These are phyloP conservation scores for Karalla daura DNA, from an alignment of 2,797 vertebrate genomes.

Conservation along the genomic window DNA sequence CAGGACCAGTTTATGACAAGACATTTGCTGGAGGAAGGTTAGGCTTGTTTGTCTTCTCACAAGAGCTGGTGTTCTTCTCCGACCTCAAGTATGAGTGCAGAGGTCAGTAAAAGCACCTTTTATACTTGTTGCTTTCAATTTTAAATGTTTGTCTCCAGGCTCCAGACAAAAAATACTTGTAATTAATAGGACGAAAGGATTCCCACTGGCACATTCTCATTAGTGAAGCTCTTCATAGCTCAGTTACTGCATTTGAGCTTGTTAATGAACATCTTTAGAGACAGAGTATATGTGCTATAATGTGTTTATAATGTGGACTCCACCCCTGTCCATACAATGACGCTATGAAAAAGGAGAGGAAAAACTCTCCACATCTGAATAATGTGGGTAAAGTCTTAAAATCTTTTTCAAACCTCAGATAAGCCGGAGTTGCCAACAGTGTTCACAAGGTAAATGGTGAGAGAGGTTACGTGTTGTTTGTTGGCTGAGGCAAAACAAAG, in stretches of 20 bases:
- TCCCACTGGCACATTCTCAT: neutral
- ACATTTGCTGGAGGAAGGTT: slow-evolving; percentile 95
- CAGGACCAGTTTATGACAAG: slow-evolving; percentile 94
- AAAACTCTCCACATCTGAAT: slow-evolving; percentile 25
- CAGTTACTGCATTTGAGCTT: neutral
- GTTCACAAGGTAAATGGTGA: slow-evolving; percentile 78
- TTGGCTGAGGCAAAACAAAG: slow-evolving; percentile 57
- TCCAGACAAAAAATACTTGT: neutral
- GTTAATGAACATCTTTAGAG: neutral
- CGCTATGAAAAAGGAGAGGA: no score
- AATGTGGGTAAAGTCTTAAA: slow-evolving; percentile 50
- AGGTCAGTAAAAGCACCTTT: slow-evolving; percentile 86
- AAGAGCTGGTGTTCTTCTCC: slow-evolving; percentile 98
- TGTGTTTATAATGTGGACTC: neutral
- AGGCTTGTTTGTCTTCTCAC: slow-evolving; percentile 99
- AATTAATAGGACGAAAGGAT: neutral
- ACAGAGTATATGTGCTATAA: no score
- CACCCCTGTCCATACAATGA: neutral
- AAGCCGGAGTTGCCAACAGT: slow-evolving; percentile 76
- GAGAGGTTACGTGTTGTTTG: slow-evolving; percentile 56
- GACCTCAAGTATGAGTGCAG: slow-evolving; percentile 99
- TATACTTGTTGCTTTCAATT: neutral
- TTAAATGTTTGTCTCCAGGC: neutral
- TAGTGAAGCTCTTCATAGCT: neutral
- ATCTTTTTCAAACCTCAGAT: slow-evolving; percentile 82